These are phyloP conservation scores for Drosophila nebulosa DNA, from an alignment of 1,140 invertebrate species.

Conservation along the genomic window DNA sequence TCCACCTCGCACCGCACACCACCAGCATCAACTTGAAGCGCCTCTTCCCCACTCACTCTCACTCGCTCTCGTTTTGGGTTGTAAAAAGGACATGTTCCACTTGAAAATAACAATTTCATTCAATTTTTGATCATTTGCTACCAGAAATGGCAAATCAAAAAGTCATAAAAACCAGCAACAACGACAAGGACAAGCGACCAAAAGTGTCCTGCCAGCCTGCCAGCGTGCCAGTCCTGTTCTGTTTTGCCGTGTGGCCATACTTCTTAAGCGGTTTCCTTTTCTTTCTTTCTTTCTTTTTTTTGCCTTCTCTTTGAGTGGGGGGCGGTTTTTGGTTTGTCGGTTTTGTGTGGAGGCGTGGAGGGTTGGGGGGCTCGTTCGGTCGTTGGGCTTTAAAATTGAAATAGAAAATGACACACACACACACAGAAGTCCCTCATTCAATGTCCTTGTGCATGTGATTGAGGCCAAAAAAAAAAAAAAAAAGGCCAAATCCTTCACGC, in stretches of 20 bases:
- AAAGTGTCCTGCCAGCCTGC: too few relatives aligned
- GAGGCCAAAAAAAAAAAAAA: too few relatives aligned
- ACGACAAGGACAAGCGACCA: constrained; percentile 32
- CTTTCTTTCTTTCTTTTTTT: not conserved
- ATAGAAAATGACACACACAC: constrained; percentile 51
- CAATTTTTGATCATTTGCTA: constrained; percentile 79
- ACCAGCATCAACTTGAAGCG: too few relatives aligned
- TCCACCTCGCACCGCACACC: not conserved
- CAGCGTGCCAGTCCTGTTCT: too few relatives aligned
- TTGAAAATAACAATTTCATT: constrained; percentile 79
- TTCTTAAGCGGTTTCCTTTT: constrained; percentile 56
- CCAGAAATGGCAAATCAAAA: constrained; percentile 79
- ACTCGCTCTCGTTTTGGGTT: constrained; percentile 21
- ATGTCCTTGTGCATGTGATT: constrained; percentile 51
- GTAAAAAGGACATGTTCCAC: constrained; percentile 75
- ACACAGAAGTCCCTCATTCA: not conserved
- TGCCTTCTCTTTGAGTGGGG: too few relatives aligned
- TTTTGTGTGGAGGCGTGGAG: not conserved
- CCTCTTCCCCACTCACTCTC: not conserved
- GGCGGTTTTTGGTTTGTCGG: not conserved
- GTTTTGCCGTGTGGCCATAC: constrained; percentile 41
- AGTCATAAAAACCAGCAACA: constrained; percentile 65
- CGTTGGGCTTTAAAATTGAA: constrained; percentile 73
- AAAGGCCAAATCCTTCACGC: constrained; percentile 64
- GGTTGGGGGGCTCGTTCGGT: constrained; percentile 34